These are phyloP conservation scores for Neodiprion lecontei DNA, from an alignment of 1,140 invertebrate species.

Conservation along the genomic window DNA sequence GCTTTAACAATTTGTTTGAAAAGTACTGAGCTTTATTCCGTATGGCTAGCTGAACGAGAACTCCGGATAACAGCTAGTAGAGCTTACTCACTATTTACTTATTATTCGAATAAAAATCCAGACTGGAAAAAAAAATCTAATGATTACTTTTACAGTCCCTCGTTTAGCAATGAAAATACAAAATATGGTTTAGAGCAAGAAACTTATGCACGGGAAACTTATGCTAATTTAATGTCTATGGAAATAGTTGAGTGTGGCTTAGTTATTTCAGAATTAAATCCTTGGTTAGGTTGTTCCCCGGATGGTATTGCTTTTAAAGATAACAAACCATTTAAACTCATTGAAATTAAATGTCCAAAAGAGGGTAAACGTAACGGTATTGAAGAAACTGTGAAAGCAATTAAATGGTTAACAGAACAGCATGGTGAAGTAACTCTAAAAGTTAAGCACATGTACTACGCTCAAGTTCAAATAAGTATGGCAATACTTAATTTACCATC, in stretches of 20 bases:
- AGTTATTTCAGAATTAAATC: background rate
- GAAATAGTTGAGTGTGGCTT: slow-evolving; percentile 6
- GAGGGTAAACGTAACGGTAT: background rate
- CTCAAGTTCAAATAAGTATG: slow-evolving; percentile 21
- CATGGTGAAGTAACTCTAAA: slow-evolving; percentile 6
- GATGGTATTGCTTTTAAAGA: slow-evolving; percentile 13
- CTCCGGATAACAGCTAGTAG: background rate
- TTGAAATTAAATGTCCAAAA: slow-evolving; percentile 12
- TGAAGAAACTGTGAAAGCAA: background rate
- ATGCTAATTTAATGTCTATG: background rate
- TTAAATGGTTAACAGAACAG: slow-evolving; percentile 13
- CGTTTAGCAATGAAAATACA: slow-evolving; percentile 14
- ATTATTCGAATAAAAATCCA: slow-evolving; percentile 13
- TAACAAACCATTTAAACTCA: slow-evolving; percentile 8
- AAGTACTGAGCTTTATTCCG: background rate
- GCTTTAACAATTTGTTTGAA: slow-evolving; percentile 9
- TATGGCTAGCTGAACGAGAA: slow-evolving; percentile 9
- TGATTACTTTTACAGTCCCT: slow-evolving; percentile 11
- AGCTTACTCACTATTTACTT: slow-evolving; percentile 9
- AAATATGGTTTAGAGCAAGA: slow-evolving; percentile 17
- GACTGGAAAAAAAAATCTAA: background rate
- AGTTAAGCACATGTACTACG: slow-evolving; percentile 20
- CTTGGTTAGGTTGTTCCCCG: slow-evolving; percentile 14
- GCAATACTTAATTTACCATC: slow-evolving; percentile 20
- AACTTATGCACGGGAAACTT: background rate